Evolutionary conservation across 2,797 vertebrate species (phyloP).

Genomic region (Anas acuta): DNA sequence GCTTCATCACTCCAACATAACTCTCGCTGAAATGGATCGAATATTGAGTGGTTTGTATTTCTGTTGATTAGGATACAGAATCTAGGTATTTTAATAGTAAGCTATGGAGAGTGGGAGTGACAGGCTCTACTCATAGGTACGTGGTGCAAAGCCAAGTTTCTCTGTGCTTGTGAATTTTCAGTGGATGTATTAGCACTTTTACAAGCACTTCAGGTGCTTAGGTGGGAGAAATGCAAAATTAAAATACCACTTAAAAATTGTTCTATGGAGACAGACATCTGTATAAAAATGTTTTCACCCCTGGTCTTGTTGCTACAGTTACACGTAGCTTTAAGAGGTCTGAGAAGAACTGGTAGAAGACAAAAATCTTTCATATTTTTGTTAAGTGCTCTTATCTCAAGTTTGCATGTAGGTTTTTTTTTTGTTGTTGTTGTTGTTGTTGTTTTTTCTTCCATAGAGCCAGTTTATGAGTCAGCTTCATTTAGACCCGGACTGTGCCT

Average conservation of each 20-base stretch:
- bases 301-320: background rate
- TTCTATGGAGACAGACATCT: background rate
- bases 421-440: background rate
- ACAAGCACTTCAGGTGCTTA: background rate
- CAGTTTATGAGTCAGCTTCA: background rate
- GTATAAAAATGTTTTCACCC: background rate
- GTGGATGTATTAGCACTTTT: background rate
- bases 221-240: background rate
- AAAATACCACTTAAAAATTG: background rate
- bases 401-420: background rate
- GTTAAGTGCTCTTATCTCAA: background rate
- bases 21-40: conserved; percentile 83
- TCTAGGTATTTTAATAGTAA: background rate
- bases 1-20: conserved; percentile 81
- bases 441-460: background rate
- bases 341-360: background rate
- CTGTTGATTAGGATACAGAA: background rate
- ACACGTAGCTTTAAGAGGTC: background rate
- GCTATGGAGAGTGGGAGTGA: background rate
- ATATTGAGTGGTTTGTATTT: conserved; percentile 77
- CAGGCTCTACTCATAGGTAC: background rate
- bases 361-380: background rate
- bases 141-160: background rate
- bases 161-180: background rate
- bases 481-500: background rate